Conservation (phyloP, 2,797 vertebrate genomes). For the Ispidina lecontei region DNA sequence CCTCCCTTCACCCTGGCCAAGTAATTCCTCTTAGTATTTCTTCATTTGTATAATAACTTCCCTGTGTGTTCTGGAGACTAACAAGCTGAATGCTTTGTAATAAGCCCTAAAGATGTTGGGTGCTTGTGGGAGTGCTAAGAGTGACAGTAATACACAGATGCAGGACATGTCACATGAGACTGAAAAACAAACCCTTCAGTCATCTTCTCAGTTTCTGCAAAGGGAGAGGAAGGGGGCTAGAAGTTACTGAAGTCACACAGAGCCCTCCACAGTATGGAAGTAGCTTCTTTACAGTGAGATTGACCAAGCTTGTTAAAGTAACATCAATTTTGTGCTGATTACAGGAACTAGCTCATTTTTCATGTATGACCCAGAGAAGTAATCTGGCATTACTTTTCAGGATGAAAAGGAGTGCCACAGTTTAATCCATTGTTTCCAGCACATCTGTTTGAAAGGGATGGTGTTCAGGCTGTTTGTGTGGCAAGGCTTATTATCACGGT, state of each 20-base stretch:
- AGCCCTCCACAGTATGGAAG: not conserved
- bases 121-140: not conserved
- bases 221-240: not conserved
- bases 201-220: not conserved
- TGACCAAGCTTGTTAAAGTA: not conserved
- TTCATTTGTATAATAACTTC: conserved; percentile 34
- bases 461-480: not conserved
- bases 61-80: not conserved
- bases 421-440: not conserved
- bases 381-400: not conserved
- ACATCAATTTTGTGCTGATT: not conserved
- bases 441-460: not conserved
- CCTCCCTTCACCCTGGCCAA: not conserved
- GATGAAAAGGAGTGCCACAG: not conserved
- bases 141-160: not conserved
- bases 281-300: not conserved
- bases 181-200: not conserved
- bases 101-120: not conserved
- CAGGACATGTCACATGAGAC: not conserved
- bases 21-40: conserved; percentile 24
- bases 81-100: conserved; percentile 1
- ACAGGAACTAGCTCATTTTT: not conserved
- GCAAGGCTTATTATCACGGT: not conserved
- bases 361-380: not conserved
- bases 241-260: not conserved